Evolutionary conservation across 2,888 invertebrate genomes (phyloP), one percentile per base, ranked within the genome.

Genomic region (Perizoma flavofasciatum): DNA sequence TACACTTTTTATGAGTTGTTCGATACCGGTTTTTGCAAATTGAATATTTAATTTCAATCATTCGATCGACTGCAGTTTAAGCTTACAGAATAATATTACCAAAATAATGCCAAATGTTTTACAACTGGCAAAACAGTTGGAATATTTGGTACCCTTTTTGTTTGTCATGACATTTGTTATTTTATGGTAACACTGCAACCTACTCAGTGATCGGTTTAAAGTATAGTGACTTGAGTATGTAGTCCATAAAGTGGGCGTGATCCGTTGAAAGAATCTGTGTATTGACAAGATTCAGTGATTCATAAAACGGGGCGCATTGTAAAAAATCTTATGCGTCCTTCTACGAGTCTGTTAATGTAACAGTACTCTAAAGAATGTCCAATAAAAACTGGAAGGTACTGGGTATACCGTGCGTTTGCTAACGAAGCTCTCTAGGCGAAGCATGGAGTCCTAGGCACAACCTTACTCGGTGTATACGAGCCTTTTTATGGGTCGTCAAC

Each of bases 401-500:
- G 61, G 51, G 63, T 41, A 35, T 33, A 35, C 37, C 5, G 11
- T 72, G 71, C 68, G 73, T 73, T 75, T 72, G 75, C 81, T 85
- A 83, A 85, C 80, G 79, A 82, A 77, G 75, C 75, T 74, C 75
- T 75, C 74, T 73, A 73, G 64, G 65, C 59, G 44, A 61, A 69
- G 67, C 68, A 66, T 72, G 72, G 77, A 74, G 75, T 75, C 74
- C 80, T 76, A 73, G 75, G 71, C 74, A 73, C 73, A 75, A 71
- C 75, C 72, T 73, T 49, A 59, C 83, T 79, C 68, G 76, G 72
- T 78, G 74, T 77, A 83, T 78, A 78, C 77, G 82, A 83, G 82
- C 79, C 83, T 85, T 88, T 87, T 88, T 85, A 86, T 86, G 82
- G 83, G 84, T 87, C 87, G 78, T 87, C 82, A 83, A 86, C 86